phyloP scores from a whole-genome alignment of 2,888 invertebrate genomes.

The Tetranychus truncatus region DNA sequence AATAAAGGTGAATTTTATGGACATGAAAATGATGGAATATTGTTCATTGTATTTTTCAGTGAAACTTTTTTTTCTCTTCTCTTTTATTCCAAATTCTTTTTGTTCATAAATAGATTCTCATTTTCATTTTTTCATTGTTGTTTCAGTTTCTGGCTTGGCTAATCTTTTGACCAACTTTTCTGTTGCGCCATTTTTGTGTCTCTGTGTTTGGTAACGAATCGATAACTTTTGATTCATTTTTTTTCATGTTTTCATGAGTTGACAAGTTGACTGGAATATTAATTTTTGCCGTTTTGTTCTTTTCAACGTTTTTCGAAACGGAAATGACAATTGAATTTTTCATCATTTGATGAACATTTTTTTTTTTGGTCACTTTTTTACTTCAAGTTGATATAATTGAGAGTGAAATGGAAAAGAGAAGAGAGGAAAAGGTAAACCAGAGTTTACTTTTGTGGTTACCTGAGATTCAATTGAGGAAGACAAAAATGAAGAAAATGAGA shows the following conservation, averaged over 20 bases:
- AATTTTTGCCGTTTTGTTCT: no score
- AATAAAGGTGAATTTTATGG: no score
- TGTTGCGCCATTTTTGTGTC: no score
- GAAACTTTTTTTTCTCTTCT: neutral
- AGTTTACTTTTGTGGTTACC: neutral
- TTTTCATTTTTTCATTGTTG: neutral
- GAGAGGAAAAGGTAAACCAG: neutral
- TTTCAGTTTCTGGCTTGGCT: neutral
- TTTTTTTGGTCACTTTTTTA: neutral
- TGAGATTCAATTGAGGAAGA: neutral
- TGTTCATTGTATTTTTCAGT: neutral
- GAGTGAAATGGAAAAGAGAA: constrained; percentile 2
- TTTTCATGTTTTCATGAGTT: no score
- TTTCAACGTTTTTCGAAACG: no score
- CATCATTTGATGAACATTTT: no score
- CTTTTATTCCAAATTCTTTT: neutral
- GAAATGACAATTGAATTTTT: no score
- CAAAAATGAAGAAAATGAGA: neutral
- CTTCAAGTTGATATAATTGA: neutral
- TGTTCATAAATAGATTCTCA: neutral
- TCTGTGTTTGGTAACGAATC: no score
- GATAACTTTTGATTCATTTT: no score
- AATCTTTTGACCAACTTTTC: no score
- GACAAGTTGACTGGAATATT: no score
- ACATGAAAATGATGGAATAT: neutral